Evolutionary conservation across 2,797 vertebrate species (phyloP), one percentile per base, ranked within the genome.

Genomic region (Iguana delicatissima): DNA sequence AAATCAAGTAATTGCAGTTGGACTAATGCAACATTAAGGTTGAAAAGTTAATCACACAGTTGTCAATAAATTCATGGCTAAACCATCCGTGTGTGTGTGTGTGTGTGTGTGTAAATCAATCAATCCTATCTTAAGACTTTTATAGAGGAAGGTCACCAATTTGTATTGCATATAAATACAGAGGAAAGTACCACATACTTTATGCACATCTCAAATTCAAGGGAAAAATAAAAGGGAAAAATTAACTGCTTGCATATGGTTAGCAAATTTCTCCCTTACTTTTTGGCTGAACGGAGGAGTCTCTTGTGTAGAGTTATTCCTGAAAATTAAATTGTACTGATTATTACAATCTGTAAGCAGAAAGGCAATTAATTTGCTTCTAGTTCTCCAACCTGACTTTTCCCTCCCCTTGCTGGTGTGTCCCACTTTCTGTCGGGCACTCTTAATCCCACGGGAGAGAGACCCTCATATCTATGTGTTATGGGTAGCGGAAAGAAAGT

Each of bases 301-400:
- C 93, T 89, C 92, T 91, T 89, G 72, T 89, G 72, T 64, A 90
- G 92, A 95, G 88, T 90, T 90, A 93, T 57, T 67, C 20, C 67
- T 76, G 80, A 87, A 95, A 96, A 95, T 74, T 29, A 92, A 95
- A 91, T 93, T 85, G 82, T 77, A 74, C 13, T 93, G 86, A 57
- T 91, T 93, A 93, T 93, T 93, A 93, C 91, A 92, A 94, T 86
- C 90, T 94, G 89, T 89, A 90, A 74, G 46, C 82, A 91, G 86
- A 89, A 64, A 83, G 90, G 88, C 93, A 92, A 91, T 94, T 59
- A 92, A 8, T 57, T 92, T 67, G 52, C 89, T 93, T 79, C 62
- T 62, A 85, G n/a, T 20, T 77, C 81, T 88, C 38, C 72, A 90
- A 57, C 62, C 46, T 92, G 35, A 18, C 72, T 73, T 82, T 94